These are phyloP conservation scores for Corythaixoides concolor DNA, from an alignment of 2,113 vertebrate genomes.

Conservation along the genomic window DNA sequence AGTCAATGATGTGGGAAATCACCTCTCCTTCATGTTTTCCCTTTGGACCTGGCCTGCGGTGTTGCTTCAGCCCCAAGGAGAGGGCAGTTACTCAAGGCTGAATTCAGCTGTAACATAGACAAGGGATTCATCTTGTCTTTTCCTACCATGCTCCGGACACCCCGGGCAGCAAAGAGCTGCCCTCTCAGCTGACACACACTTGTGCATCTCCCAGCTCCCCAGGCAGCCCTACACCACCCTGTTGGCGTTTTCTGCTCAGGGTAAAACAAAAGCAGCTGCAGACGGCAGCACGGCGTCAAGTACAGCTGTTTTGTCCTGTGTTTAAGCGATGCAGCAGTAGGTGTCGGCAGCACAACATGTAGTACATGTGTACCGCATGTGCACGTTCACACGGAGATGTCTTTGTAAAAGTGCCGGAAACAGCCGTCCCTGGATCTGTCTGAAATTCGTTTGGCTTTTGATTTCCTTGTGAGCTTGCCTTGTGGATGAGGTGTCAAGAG, in stretches of 20 bases:
- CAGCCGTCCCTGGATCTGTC: not conserved
- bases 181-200: not conserved
- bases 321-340: fast-evolving
- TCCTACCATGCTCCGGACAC: fast-evolving
- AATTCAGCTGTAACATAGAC: fast-evolving
- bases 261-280: not conserved
- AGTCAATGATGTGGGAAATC: not conserved
- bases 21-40: not conserved
- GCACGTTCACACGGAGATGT: fast-evolving
- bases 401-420: not conserved
- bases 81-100: not conserved
- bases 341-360: fast-evolving
- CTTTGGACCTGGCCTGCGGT: fast-evolving
- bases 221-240: fast-evolving
- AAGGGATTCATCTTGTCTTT: not conserved
- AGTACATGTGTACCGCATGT: fast-evolving
- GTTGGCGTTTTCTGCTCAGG: not conserved
- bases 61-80: not conserved
- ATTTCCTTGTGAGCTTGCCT: not conserved
- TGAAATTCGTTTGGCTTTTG: not conserved
- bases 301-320: fast-evolving
- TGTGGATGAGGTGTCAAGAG: not conserved
- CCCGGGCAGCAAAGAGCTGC: fast-evolving
- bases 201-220: too few species aligned
- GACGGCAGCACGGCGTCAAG: fast-evolving